Evolutionary conservation across 2,888 invertebrate species (phyloP).

Genomic region (Pterobdella sp.): DNA sequence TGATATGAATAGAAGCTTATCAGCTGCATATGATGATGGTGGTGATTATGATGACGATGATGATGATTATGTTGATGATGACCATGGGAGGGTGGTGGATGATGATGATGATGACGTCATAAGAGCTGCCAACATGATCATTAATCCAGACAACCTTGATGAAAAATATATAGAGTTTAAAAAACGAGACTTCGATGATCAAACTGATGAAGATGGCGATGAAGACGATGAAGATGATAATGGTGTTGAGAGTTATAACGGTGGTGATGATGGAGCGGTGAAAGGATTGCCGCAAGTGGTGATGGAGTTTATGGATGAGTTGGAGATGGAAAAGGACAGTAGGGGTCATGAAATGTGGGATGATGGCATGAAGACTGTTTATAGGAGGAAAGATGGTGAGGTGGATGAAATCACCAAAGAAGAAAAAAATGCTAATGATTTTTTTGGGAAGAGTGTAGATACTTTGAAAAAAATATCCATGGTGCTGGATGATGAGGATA

Average conservation of each 20-base stretch:
- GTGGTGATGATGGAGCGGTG: constrained; percentile 4
- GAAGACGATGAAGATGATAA: constrained; percentile 8
- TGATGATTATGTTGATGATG: constrained; percentile 13
- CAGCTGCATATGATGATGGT: background rate
- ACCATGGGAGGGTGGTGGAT: background rate
- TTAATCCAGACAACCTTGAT: constrained; percentile 21
- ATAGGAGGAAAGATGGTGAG: background rate
- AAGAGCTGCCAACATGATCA: constrained; percentile 7
- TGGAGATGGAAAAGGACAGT: constrained; percentile 7
- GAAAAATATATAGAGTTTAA: constrained; percentile 22
- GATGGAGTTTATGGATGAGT: constrained; percentile 29
- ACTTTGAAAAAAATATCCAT: constrained; percentile 76
- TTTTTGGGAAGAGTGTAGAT: constrained; percentile 55
- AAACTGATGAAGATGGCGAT: background rate
- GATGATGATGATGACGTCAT: constrained; percentile 4
- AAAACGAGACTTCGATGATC: constrained; percentile 15
- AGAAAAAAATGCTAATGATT: constrained; percentile 68
- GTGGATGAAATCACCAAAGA: constrained; percentile 66
- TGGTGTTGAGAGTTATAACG: background rate
- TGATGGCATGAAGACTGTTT: background rate
- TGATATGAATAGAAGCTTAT: background rate
- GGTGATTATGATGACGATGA: constrained; percentile 19
- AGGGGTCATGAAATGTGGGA: background rate
- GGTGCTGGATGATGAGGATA: constrained; percentile 51
- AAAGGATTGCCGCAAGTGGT: constrained; percentile 21